These are phyloP conservation scores for Henicopernis longicauda DNA, from an alignment of 2,113 vertebrate genomes.

Conservation along the genomic window DNA sequence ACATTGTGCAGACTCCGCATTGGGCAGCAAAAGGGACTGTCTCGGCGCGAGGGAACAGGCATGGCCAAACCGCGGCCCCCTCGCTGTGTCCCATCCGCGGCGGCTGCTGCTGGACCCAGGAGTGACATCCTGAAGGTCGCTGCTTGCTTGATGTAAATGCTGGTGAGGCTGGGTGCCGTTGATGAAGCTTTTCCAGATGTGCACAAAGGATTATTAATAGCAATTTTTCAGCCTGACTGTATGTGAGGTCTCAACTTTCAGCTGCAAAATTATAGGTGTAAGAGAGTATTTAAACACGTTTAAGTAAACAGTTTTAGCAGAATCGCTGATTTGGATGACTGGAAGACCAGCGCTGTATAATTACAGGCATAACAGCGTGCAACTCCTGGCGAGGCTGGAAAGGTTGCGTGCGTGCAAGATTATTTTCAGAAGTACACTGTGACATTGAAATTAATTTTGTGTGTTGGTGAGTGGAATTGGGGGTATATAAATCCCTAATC, in stretches of 20 bases:
- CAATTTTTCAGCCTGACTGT: not conserved
- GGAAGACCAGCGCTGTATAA: not conserved
- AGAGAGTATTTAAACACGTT: not conserved
- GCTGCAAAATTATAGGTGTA: not conserved
- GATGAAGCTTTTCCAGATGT: not conserved
- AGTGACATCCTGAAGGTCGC: fast-evolving
- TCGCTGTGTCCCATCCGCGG: fast-evolving
- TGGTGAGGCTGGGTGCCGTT: fast-evolving
- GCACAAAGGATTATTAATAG: too few relatives aligned
- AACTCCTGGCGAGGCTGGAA: not conserved
- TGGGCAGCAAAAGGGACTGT: fast-evolving
- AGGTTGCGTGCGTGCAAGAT: fast-evolving
- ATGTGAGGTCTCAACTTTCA: not conserved
- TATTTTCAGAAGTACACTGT: not conserved
- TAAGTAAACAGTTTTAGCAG: not conserved
- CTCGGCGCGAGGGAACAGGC: not conserved
- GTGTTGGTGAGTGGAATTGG: not conserved
- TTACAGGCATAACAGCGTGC: fast-evolving
- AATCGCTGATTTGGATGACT: fast-evolving
- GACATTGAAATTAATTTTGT: not conserved
- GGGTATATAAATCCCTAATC: not conserved
- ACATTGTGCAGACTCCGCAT: fast-evolving
- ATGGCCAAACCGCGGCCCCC: too few relatives aligned
- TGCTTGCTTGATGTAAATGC: fast-evolving
- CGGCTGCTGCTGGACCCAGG: not conserved